Conservation (phyloP, 2,113 vertebrate genomes). For the Cyprichromis sp. region DNA sequence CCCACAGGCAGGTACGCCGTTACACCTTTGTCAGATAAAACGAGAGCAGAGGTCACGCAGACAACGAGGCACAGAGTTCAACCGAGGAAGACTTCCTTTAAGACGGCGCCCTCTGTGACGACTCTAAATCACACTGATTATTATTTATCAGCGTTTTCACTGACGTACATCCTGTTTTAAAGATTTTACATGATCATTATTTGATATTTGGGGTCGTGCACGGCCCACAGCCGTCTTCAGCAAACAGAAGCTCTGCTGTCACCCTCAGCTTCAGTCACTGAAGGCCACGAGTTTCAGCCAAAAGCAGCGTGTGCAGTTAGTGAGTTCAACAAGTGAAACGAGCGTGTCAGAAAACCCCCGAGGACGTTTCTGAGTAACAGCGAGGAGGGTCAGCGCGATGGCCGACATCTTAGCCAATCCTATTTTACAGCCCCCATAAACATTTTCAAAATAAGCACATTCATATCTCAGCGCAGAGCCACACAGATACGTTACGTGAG, state of each 20-base stretch:
- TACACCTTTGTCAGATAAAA: neutral
- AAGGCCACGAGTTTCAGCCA: neutral
- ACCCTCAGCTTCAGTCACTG: rapidly evolving
- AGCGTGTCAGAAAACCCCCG: neutral
- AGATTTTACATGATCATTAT: rapidly evolving
- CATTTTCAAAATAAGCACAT: neutral
- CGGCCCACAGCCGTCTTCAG: neutral
- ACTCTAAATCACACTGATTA: neutral
- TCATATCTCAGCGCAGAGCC: neutral
- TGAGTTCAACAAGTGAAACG: rapidly evolving
- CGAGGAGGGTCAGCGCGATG: rapidly evolving
- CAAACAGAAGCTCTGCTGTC: neutral
- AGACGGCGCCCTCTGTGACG: neutral
- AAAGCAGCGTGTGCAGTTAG: neutral
- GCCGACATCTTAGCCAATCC: neutral
- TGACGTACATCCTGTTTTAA: rapidly evolving
- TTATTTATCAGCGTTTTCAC: neutral
- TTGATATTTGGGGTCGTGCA: rapidly evolving
- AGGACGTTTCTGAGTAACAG: neutral
- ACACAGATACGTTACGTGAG: neutral
- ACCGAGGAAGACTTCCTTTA: neutral
- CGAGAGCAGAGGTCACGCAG: neutral
- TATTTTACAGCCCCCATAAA: neutral
- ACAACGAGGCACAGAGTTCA: neutral
- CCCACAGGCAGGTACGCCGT: neutral